Evolutionary conservation across 2,888 invertebrate genomes (phyloP).

Genomic region (Limnephilus marmoratus): DNA sequence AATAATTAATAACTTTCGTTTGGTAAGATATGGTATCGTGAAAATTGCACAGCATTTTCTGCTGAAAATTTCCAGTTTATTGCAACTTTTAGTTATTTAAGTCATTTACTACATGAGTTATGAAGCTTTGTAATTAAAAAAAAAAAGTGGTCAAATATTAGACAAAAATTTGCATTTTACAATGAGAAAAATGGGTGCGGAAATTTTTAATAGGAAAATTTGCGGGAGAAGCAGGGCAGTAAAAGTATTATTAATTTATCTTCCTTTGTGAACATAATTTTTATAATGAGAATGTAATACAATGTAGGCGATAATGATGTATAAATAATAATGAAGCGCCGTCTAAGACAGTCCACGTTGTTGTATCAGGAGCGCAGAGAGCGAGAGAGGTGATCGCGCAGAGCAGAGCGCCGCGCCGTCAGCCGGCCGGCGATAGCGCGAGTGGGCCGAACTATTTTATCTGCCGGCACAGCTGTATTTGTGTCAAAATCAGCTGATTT

Average conservation of each 20-base stretch:
- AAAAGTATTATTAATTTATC: background rate
- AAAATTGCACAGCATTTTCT: too few relatives aligned
- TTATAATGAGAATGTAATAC: background rate
- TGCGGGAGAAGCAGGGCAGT: background rate
- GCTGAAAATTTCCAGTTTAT: too few relatives aligned
- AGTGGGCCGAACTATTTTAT: slow-evolving; percentile 61
- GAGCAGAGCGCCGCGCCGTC: background rate
- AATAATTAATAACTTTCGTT: too few relatives aligned
- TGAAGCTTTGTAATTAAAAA: background rate
- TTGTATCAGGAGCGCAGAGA: background rate
- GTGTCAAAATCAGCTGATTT: slow-evolving; percentile 80
- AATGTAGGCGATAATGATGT: too few relatives aligned
- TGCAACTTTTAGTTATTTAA: background rate
- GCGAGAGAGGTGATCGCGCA: background rate
- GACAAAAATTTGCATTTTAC: too few relatives aligned
- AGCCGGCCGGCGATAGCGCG: slow-evolving; percentile 23
- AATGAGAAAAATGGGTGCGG: background rate
- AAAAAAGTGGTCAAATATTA: too few relatives aligned
- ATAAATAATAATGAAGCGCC: too few relatives aligned
- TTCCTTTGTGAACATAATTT: background rate
- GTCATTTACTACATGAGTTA: background rate
- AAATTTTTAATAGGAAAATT: background rate
- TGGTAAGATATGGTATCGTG: too few relatives aligned
- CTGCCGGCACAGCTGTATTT: slow-evolving; percentile 71
- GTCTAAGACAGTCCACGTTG: background rate